Conservation (phyloP, 37 sponge, comb jelly and placozoan genomes). For the Chondrosia reniformis region DNA sequence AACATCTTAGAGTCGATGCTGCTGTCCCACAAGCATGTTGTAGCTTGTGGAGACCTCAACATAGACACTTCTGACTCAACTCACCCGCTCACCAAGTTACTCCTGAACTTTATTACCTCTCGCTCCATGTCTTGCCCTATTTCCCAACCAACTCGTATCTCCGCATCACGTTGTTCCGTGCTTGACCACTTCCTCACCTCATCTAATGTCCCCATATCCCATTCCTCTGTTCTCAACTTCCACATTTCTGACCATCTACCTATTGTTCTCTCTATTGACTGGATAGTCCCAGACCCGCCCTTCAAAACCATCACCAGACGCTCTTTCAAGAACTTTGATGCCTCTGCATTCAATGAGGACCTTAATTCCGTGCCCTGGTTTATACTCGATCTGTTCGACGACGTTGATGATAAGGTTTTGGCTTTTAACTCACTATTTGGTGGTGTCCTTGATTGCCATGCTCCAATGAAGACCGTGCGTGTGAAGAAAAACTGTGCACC, state of each 20-base stretch:
- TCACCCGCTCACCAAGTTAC: conserved; percentile 1
- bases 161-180: background rate
- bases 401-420: background rate
- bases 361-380: conserved; percentile 1
- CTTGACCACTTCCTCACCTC: conserved; percentile 7
- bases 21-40: background rate
- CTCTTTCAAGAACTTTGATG: background rate
- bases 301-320: background rate
- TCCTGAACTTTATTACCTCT: background rate
- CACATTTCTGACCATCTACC: conserved; percentile 1
- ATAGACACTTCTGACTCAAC: background rate
- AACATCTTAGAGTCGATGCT: background rate
- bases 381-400: background rate
- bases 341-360: conserved; percentile 1
- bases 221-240: background rate
- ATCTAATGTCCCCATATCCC: conserved; percentile 5
- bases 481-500: too few relatives aligned
- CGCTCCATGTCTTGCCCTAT: conserved; percentile 8
- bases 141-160: conserved; percentile 12
- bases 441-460: too few relatives aligned
- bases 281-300: background rate
- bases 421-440: too few relatives aligned
- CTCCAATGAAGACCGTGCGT: too few relatives aligned
- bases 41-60: background rate
- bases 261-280: background rate